phyloP scores from a whole-genome alignment of 2,888 invertebrate species.

The Cheilosia variabilis region DNA sequence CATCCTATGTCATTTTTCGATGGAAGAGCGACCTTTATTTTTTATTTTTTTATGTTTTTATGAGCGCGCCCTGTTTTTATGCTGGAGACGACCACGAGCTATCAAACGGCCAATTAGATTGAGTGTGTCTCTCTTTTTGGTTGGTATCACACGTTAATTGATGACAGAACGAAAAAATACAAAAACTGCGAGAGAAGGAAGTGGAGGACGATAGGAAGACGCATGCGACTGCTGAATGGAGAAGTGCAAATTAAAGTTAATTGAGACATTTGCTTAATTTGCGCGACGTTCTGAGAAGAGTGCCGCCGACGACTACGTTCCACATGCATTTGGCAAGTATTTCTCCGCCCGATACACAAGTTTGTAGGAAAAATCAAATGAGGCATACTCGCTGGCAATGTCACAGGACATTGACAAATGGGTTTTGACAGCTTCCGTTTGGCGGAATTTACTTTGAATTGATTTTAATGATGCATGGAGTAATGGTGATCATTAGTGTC shows the following conservation, averaged over 20 bases:
- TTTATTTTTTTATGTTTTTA: slow-evolving; percentile 1
- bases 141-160: slow-evolving; percentile 69
- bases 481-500: slow-evolving; percentile 35
- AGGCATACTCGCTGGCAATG: slow-evolving; percentile 43
- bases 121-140: slow-evolving; percentile 54
- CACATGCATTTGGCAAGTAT: slow-evolving; percentile 12
- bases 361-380: slow-evolving; percentile 56
- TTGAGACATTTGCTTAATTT: slow-evolving; percentile 74
- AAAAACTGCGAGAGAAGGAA: not conserved
- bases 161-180: slow-evolving; percentile 20
- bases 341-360: not conserved
- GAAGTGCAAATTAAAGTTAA: slow-evolving; percentile 71
- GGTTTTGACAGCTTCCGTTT: slow-evolving; percentile 70
- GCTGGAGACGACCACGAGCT: slow-evolving; percentile 14
- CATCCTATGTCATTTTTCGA: slow-evolving; percentile 68
- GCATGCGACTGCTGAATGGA: not conserved
- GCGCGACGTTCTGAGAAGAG: slow-evolving; percentile 55
- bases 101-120: slow-evolving; percentile 63
- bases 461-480: slow-evolving; percentile 58
- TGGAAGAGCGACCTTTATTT: slow-evolving; percentile 63
- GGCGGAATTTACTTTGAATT: slow-evolving; percentile 70
- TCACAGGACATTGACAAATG: slow-evolving; percentile 67
- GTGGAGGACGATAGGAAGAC: not conserved
- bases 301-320: not conserved
- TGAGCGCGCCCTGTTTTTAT: not conserved